Evolutionary conservation across 2,113 vertebrate genomes (phyloP).

Genomic region (Paratilapia polleni): DNA sequence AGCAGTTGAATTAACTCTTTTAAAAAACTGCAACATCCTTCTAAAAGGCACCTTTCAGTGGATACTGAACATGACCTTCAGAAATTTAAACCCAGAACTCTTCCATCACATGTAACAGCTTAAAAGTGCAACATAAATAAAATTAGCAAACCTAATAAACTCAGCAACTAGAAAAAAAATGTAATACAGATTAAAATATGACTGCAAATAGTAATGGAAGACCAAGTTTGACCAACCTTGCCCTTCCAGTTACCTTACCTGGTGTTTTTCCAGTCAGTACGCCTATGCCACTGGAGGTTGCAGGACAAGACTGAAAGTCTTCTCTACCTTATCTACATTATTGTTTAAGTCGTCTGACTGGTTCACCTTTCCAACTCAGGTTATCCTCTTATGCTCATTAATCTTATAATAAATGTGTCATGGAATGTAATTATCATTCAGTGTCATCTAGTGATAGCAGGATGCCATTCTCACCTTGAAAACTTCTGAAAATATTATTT

Average conservation of each 20-base stretch:
- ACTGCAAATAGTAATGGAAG: not conserved
- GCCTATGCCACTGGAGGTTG: conserved; percentile 25
- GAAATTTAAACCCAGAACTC: not conserved
- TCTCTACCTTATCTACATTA: conserved; percentile 27
- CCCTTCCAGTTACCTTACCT: conserved; percentile 45
- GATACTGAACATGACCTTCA: not conserved
- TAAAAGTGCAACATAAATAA: not conserved
- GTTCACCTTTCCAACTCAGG: conserved; percentile 54
- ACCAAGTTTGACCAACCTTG: not conserved
- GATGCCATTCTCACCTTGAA: conserved; percentile 42
- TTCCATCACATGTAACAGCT: not conserved
- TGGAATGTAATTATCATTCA: conserved; percentile 43
- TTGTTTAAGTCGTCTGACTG: conserved; percentile 43
- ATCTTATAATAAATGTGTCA: conserved; percentile 63
- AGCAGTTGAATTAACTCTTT: not conserved
- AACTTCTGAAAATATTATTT: not conserved
- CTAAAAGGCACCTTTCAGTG: not conserved
- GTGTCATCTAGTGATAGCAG: conserved; percentile 27
- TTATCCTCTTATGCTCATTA: conserved; percentile 69
- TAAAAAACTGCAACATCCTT: not conserved
- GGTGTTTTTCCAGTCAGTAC: conserved; percentile 32
- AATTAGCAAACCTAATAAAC: not conserved
- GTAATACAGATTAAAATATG: not conserved
- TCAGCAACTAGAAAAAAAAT: not conserved
- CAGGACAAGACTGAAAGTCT: conserved; percentile 43